Evolutionary conservation across 2,888 invertebrate genomes (phyloP), one percentile per base, ranked within the genome.

Genomic region (Aleiodes leptofemur): DNA sequence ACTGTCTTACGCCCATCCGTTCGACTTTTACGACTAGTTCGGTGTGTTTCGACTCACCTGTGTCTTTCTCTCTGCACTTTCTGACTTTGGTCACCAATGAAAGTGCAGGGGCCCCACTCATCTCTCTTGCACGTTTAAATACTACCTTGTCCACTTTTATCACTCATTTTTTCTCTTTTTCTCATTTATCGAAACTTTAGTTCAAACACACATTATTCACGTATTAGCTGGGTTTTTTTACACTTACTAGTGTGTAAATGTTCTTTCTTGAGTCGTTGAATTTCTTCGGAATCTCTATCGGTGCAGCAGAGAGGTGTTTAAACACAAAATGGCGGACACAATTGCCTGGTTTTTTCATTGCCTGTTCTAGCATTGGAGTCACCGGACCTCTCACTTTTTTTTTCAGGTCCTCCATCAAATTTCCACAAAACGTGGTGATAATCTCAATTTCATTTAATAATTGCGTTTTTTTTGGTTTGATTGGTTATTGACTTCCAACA

Each of bases 381-480:
- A 64, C 73, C 50, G 61, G 29, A 53, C 59, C 74, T 76, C 76
- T 76, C 71, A 75, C 78, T 76, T 76, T 55, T 48, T 23, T 68
- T 71, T 72, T 1, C 23, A 66, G 69, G 69, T 51, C 38, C 48
- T 66, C 73, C 55, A 48, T 66, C 66, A 69, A 23, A 23, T 23
- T 23, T 2, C 23, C 23, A 23, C 23, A 23, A 23, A 23, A 23
- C 2, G 1, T 23, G 23, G 23, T 23, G 23, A 23, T 23, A 23
- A 23, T 23, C 23, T 23, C 23, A 23, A 23, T 23, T 23, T 23
- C 2, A 23, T 23, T 23, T 23, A 2, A 23, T 23, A 23, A 2
- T 2, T 23, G 23, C 2, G 1, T 23, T 23, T 23, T 23, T 23
- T 23, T 23, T 23, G 1, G 1, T 23, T 23, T 23, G 23, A 23